Base-by-base conservation (phyloP, 2,888 invertebrate species). In the Prosapia bicincta region DNA sequence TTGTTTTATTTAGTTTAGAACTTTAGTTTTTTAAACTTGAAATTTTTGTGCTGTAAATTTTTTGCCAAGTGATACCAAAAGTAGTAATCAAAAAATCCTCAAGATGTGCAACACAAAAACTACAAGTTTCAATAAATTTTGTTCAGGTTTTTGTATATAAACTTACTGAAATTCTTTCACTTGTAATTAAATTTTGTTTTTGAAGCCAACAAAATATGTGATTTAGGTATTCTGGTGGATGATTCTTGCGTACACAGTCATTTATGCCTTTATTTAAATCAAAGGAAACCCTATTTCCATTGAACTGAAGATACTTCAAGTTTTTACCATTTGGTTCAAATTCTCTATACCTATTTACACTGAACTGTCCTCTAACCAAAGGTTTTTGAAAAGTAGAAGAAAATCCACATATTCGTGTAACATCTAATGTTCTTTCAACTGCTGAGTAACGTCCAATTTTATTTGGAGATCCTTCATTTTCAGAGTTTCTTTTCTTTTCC, bases 241-340 rank as follows among this genome's bases (percentile, higher is more conserved):
- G 69, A 65, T 74, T 69, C 65, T 74, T 74, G 3, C 74, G 69
- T 24, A 69, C 24, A 15, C 74, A 74, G 10, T 65, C 0, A n/a
- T 74, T 69, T 6, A 74, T 28, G 13, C 74, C 74, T 69, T 74
- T 65, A 74, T 74, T 74, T 30, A 74, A 66, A 65, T 74, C 69
- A 65, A 74, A 74, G 43, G 69, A 69, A 20, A 74, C 74, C 30
- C 66, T 74, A 28, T 24, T 23, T n/a, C 69, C 26, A 15, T 38
- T 69, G 54, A 54, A 74, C n/a, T 69, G 69, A 15, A 74, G 32
- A 30, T 74, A 74, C 26, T 74, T 74, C 15, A 74, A 6, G 23
- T 74, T 26, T 5, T 69, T 74, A 43, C 65, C 54, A 69, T 69
- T 38, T 20, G 25, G 69, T 15, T 69, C 24, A 69, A 65, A 69